phyloP scores from a whole-genome alignment of 2,113 vertebrate species.

The Perca schrenkii region DNA sequence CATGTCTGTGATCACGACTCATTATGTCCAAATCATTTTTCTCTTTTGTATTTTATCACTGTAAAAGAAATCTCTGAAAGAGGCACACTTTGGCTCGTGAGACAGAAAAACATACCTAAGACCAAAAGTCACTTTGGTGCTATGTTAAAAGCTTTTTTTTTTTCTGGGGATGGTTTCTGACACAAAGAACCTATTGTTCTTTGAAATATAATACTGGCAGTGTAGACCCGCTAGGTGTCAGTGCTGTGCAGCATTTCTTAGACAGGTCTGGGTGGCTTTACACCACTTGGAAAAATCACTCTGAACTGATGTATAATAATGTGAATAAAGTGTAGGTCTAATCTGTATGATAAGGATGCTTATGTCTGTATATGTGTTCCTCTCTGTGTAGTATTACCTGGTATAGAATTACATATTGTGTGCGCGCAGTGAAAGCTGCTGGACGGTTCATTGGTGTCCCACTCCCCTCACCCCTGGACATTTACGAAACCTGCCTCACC shows the following conservation, averaged over 20 bases:
- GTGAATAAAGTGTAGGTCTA: background rate
- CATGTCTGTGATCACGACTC: background rate
- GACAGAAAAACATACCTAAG: background rate
- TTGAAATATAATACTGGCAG: background rate
- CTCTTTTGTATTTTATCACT: background rate
- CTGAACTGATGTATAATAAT: background rate
- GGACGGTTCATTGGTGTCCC: too few relatives aligned
- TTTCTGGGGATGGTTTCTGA: background rate
- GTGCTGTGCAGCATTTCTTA: conserved; percentile 49
- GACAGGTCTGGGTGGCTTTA: background rate
- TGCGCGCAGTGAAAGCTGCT: too few relatives aligned
- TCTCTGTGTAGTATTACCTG: background rate
- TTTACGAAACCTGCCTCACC: too few relatives aligned
- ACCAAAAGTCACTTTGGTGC: background rate
- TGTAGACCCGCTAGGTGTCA: conserved; percentile 71
- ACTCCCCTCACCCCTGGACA: too few relatives aligned
- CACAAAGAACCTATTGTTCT: conserved; percentile 73
- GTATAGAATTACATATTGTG: background rate
- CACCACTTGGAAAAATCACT: background rate
- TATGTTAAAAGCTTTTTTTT: background rate
- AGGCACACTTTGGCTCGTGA: background rate
- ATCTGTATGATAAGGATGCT: background rate
- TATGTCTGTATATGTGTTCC: background rate
- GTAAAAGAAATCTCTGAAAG: background rate
- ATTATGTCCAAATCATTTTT: too few relatives aligned